Conservation (phyloP, 2,113 vertebrate genomes). For the Podarcis raffonei region DNA sequence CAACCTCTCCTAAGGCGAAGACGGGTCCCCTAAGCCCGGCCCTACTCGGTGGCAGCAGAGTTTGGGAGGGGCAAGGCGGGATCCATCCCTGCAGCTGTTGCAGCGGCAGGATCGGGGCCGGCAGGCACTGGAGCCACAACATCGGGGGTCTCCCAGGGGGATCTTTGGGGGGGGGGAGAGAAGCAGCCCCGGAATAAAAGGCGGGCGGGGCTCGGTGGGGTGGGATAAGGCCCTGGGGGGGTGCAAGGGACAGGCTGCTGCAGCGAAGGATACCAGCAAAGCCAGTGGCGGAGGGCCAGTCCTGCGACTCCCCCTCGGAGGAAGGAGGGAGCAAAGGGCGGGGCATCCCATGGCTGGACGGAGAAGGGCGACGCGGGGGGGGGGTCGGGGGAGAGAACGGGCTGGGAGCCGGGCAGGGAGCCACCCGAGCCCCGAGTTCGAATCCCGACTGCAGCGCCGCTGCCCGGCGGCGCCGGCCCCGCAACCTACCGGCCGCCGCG, state of each 20-base stretch:
- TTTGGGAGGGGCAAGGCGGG: background rate
- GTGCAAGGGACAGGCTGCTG: background rate
- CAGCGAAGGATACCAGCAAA: background rate
- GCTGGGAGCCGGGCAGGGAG: background rate
- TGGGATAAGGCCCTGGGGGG: background rate
- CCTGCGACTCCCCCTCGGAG: background rate
- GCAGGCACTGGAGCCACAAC: background rate
- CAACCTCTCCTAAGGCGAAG: too few species aligned
- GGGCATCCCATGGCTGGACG: rapidly evolving
- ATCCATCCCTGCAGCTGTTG: background rate
- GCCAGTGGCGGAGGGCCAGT: background rate
- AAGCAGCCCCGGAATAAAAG: background rate
- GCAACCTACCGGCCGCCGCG: constrained; percentile 73
- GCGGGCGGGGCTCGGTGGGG: background rate
- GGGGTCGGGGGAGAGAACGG: background rate
- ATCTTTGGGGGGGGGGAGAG: background rate
- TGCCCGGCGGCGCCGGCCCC: constrained; percentile 41
- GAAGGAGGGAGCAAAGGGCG: background rate
- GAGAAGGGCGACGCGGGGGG: background rate
- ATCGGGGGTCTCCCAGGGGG: too few species aligned
- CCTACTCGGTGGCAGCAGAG: background rate
- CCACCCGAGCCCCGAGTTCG: constrained; percentile 21
- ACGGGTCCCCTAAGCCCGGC: background rate
- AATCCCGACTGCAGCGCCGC: constrained; percentile 30
- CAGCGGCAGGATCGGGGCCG: background rate